Evolutionary conservation across 2,888 invertebrate species (phyloP), one percentile per base, ranked within the genome.

Genomic region (Embidobia sp.): DNA sequence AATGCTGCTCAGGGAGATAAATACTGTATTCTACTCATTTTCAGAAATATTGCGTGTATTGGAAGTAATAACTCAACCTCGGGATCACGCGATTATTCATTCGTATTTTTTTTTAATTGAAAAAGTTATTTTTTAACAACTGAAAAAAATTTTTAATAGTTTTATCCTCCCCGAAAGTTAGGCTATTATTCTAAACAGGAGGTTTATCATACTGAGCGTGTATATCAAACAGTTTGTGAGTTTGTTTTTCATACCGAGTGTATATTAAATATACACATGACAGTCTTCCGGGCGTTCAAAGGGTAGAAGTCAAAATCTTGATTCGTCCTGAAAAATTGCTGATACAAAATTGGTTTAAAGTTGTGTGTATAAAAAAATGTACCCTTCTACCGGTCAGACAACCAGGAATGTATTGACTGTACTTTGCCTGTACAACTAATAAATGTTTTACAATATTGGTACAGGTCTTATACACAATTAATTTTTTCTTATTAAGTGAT

Each of bases 341-440:
- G 19, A n/a, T 63, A 49, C 16, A 26, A 63, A 69, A 57, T 46
- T 33, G 19, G 3, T 61, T 31, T 33, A 18, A 42, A 49, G 31
- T 61, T 22, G 40, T 40, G 16, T 35, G 22, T 63, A 55, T 37
- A 61, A 55, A 67, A 27, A 40, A 42, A 37, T 40, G 40, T 31
- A 49, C 66, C 16, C 77, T 79, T 84, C 82, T 82, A 81, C 81
- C 82, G 78, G 79, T 84, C 83, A 81, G 77, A 82, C 81, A 70
- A 78, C 79, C 81, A 79, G 83, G 84, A 85, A 72, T n/a, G n/a
- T 44, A 15, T 48, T 19, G 59, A 46, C 59, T 59, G 53, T 57
- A 26, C n/a, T 29, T 74, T 48, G 69, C 69, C 70, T 70, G 48
- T 78, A 78, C 69, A 73, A 66, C 40, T 78, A 78, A 78, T 53